Evolutionary conservation across 1,140 invertebrate species (phyloP).

Genomic region (Drosophila pruinosa): DNA sequence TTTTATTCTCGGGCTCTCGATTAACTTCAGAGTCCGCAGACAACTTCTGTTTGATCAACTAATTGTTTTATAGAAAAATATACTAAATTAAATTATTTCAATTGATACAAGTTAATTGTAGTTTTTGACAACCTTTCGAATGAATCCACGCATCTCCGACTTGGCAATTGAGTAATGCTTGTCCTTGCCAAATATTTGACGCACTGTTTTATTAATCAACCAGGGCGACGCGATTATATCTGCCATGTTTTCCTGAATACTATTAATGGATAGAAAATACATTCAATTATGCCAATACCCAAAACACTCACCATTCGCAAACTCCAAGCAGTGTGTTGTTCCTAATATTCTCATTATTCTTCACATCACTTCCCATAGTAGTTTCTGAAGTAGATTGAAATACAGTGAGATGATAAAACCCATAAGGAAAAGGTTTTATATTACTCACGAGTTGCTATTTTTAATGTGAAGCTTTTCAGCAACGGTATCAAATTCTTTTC

Average conservation of each 20-base stretch:
- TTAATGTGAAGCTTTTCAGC: conserved; percentile 60
- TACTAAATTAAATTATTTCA: not conserved
- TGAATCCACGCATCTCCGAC: conserved; percentile 53
- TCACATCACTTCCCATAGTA: conserved; percentile 67
- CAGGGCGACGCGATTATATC: conserved; percentile 72
- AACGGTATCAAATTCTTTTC: conserved; percentile 54
- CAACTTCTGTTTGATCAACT: conserved; percentile 61
- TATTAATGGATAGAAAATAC: conserved; percentile 51
- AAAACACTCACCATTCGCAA: conserved; percentile 63
- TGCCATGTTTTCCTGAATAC: conserved; percentile 66
- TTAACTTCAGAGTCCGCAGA: not conserved
- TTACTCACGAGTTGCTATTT: conserved; percentile 67
- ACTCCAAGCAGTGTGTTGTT: conserved; percentile 41
- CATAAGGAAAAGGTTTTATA: too few relatives aligned
- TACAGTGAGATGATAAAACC: too few relatives aligned
- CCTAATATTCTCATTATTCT: conserved; percentile 28
- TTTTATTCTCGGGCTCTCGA: conserved; percentile 38
- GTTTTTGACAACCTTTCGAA: conserved; percentile 45
- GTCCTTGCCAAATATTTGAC: conserved; percentile 49
- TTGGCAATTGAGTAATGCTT: conserved; percentile 49
- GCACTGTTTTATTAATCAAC: conserved; percentile 42
- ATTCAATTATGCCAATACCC: not conserved
- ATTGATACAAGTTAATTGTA: too few relatives aligned
- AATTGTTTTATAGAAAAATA: too few relatives aligned
- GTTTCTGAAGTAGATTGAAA: conserved; percentile 54